Evolutionary conservation across 1,140 invertebrate genomes (phyloP).

Genomic region (Microplitis mediator): DNA sequence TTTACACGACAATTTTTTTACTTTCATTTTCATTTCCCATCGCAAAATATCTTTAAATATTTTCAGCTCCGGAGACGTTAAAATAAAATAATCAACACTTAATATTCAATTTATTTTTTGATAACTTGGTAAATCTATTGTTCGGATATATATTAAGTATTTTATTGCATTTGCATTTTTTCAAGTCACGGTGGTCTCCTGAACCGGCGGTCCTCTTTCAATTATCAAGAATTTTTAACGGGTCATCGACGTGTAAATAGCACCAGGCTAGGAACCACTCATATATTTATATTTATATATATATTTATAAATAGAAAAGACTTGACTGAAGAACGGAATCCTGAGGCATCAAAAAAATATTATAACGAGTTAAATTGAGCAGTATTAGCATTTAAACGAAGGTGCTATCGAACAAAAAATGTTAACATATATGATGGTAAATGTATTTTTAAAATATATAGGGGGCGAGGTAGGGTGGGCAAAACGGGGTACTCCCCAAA

Average conservation of each 20-base stretch:
- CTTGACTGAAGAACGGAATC: background rate
- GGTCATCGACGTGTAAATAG: conserved; percentile 24
- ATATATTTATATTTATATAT: background rate
- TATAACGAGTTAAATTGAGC: conserved; percentile 37
- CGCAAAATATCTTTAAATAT: no score
- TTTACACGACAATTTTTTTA: background rate
- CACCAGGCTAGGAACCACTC: background rate
- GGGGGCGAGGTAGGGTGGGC: background rate
- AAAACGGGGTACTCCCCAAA: no score
- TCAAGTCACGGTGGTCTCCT: conserved; percentile 22
- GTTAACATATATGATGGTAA: background rate
- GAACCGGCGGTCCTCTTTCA: conserved; percentile 39
- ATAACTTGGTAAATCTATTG: background rate
- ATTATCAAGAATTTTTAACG: conserved; percentile 29
- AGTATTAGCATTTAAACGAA: conserved; percentile 43
- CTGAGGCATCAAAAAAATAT: conserved; percentile 12
- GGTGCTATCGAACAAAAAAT: conserved; percentile 22
- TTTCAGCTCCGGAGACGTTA: no score
- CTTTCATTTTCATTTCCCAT: background rate
- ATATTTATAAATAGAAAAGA: background rate
- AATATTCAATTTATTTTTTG: background rate
- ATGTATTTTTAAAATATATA: background rate
- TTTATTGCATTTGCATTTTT: conserved; percentile 26
- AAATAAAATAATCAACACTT: no score
- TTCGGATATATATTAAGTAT: conserved; percentile 24